Base-by-base conservation (phyloP, 2,888 invertebrate species). In the Mylabris sibirica region DNA sequence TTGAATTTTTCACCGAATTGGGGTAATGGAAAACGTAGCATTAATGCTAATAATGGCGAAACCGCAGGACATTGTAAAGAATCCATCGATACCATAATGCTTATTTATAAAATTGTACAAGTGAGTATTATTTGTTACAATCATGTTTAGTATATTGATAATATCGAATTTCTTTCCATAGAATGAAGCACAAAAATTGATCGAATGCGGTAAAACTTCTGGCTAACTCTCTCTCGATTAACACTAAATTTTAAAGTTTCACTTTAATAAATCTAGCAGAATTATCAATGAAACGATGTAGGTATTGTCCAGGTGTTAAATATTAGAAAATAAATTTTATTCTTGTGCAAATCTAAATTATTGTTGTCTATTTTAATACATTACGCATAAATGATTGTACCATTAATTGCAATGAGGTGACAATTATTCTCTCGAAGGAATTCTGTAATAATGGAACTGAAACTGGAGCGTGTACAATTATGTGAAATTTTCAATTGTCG, bases 1-100 rank as follows among this genome's bases (percentile, higher is more conserved):
- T 62, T 68, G 12, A 68, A 68, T 53, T 68, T 68, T 59, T 68
- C 68, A 17, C 68, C 68, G 4, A 65, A 69, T 59, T 69, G 68
- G 68, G 68, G 68, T n/a, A 63, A 63, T 41, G 49, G 68, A 0
- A 61, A 34, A 26, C 60, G 12, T 6, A 38, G 44, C 12, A 34
- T 22, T n/a, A n/a, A 30, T 38, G 12, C 20, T 12, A 20, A 62
- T 26, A 20, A n/a, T 26, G 22, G 22, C 11, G 53, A 53, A 22
- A 26, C 24, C 24, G 53, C 30, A 20, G 41, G 53, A 22, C 24
- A 60, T 30, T 67, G 68, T 59, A 69, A 63, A 65, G 49, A 38
- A 24, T 65, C 68, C 30, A 35, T 65, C 6, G 65, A 65, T 12
- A 59, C 63, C 2, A 35, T 69, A 22, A 53, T 69, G 57, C 38